Evolutionary conservation across 1,140 invertebrate genomes (phyloP).

Genomic region (Drosophila lowei): DNA sequence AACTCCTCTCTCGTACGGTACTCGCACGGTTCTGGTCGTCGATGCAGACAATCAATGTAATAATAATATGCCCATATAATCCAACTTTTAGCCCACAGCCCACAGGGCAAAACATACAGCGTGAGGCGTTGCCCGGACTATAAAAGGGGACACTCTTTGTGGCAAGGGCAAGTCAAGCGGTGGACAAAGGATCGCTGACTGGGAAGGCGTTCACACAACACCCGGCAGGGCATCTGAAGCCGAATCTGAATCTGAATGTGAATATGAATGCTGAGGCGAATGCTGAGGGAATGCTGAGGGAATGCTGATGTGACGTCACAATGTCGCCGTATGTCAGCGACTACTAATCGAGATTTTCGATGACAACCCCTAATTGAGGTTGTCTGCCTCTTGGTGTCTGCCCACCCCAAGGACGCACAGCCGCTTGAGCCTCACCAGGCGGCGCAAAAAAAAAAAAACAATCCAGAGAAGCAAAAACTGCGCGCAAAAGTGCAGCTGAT

Average conservation of each 20-base stretch:
- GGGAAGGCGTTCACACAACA: slow-evolving; percentile 63
- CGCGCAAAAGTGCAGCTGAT: slow-evolving; percentile 78
- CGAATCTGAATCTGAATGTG: not conserved
- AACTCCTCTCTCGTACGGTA: not conserved
- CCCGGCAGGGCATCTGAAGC: slow-evolving; percentile 10
- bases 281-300: slow-evolving; percentile 3
- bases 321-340: slow-evolving; percentile 70
- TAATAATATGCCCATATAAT: slow-evolving; percentile 39
- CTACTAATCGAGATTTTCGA: slow-evolving; percentile 27
- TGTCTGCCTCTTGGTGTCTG: slow-evolving; percentile 16
- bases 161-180: slow-evolving; percentile 62
- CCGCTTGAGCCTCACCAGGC: slow-evolving; percentile 24
- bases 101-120: not conserved
- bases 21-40: slow-evolving; percentile 7
- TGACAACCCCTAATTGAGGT: slow-evolving; percentile 75
- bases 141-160: slow-evolving; percentile 56
- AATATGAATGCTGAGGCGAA: slow-evolving; percentile 56
- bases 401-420: slow-evolving; percentile 53
- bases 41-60: slow-evolving; percentile 28
- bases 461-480: slow-evolving; percentile 50
- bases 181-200: slow-evolving; percentile 33
- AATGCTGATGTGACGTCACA: slow-evolving; percentile 66
- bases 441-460: slow-evolving; percentile 21
- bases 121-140: slow-evolving; percentile 53
- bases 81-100: slow-evolving; percentile 19